Evolutionary conservation across 2,113 vertebrate genomes (phyloP).

Genomic region (Hippocampus zosterae): DNA sequence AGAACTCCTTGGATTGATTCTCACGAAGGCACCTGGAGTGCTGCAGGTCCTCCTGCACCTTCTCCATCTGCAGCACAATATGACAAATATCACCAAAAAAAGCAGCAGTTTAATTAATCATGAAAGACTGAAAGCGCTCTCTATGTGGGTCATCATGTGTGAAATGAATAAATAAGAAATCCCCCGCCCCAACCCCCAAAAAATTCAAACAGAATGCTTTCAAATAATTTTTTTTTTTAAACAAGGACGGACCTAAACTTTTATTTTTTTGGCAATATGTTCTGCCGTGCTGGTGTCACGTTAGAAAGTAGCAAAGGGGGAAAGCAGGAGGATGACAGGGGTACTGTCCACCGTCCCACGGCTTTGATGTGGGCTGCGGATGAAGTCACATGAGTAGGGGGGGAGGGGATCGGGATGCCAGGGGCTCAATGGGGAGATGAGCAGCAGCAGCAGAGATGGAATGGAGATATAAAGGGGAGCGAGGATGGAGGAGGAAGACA

Average conservation of each 20-base stretch:
- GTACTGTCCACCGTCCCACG: constrained; percentile 37
- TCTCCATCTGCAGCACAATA: constrained; percentile 80
- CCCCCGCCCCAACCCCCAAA: constrained; percentile 32
- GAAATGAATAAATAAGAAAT: constrained; percentile 27
- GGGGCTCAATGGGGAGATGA: too few species aligned
- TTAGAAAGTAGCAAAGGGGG: background rate
- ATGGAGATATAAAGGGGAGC: too few species aligned
- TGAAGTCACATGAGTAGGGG: too few species aligned
- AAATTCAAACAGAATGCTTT: constrained; percentile 42
- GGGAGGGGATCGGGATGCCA: too few species aligned
- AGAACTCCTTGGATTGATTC: constrained; percentile 85
- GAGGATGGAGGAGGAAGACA: too few species aligned
- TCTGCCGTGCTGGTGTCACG: background rate
- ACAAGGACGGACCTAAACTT: too few species aligned
- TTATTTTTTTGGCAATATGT: background rate
- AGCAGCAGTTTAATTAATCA: constrained; percentile 34
- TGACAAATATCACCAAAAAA: constrained; percentile 5
- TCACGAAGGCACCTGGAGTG: constrained; percentile 85
- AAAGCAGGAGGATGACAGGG: constrained; percentile 13
- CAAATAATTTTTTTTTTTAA: constrained; percentile 4
- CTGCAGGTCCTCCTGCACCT: constrained; percentile 85
- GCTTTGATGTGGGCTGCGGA: constrained; percentile 43
- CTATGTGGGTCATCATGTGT: constrained; percentile 18
- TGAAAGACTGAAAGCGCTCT: constrained; percentile 14
- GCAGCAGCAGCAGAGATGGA: too few species aligned